phyloP scores from a whole-genome alignment of 2,888 invertebrate genomes.

The Sesia bembeciformis region DNA sequence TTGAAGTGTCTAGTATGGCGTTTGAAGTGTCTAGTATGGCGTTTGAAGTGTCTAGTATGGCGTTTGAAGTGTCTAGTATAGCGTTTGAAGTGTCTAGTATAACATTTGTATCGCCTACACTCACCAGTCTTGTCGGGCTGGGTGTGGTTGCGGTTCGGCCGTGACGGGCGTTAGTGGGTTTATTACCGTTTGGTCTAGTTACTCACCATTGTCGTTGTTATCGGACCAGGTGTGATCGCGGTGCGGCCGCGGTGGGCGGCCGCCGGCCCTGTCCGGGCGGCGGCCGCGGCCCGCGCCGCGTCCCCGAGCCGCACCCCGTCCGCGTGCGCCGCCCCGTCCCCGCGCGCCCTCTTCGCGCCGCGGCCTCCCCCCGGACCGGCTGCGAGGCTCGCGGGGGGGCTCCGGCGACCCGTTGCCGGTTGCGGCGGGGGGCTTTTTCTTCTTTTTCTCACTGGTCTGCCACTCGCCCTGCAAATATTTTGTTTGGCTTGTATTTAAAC shows the following conservation, averaged over 20 bases:
- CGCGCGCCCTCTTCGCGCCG: slow-evolving; percentile 30
- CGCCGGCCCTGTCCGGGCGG: slow-evolving; percentile 18
- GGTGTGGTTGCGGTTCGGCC: slow-evolving; percentile 19
- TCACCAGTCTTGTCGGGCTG: slow-evolving; percentile 8
- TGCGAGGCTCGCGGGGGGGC: slow-evolving; percentile 29
- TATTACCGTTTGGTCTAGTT: too few species aligned
- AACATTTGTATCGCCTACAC: too few species aligned
- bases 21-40: too few species aligned
- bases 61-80: too few species aligned
- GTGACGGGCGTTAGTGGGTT: background rate
- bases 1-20: too few species aligned
- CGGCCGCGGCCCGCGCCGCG: slow-evolving; percentile 30
- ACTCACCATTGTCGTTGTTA: slow-evolving; percentile 15
- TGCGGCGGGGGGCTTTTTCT: slow-evolving; percentile 82
- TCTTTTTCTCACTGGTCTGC: slow-evolving; percentile 91
- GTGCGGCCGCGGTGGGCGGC: slow-evolving; percentile 12
- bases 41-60: too few species aligned
- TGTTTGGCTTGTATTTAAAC: too few species aligned
- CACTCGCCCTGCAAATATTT: slow-evolving; percentile 79
- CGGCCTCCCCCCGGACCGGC: slow-evolving; percentile 37
- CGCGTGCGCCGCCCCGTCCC: slow-evolving; percentile 35
- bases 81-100: too few species aligned
- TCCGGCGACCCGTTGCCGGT: slow-evolving; percentile 59
- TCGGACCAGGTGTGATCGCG: slow-evolving; percentile 21
- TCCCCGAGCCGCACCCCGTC: slow-evolving; percentile 29